These are phyloP conservation scores for Temnothorax nylanderi DNA, from an alignment of 1,140 invertebrate genomes.

Conservation along the genomic window DNA sequence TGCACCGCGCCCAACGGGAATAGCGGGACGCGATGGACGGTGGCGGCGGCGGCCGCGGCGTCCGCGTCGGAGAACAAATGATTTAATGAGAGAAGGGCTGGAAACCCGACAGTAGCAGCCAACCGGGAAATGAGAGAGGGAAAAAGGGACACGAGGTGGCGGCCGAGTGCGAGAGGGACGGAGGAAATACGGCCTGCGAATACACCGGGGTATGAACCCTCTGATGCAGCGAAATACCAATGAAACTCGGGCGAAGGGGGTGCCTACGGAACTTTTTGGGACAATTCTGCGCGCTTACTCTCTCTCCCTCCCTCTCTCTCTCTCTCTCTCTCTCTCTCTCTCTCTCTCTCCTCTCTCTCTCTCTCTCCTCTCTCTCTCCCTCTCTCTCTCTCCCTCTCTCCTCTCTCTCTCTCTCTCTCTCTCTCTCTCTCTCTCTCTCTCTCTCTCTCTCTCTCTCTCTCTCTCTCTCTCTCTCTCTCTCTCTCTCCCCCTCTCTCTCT, in stretches of 20 bases:
- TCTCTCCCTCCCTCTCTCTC: neutral
- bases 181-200: constrained; percentile 56
- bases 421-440: neutral
- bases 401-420: neutral
- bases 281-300: neutral
- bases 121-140: constrained; percentile 79
- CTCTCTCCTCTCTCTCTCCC: neutral
- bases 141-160: constrained; percentile 43
- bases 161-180: constrained; percentile 50
- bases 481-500: neutral
- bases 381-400: neutral
- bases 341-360: neutral
- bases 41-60: neutral
- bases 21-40: constrained; percentile 27
- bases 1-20: constrained; percentile 31
- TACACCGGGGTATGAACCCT: constrained; percentile 30
- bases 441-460: neutral
- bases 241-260: constrained; percentile 10
- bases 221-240: constrained; percentile 51
- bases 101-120: constrained; percentile 79
- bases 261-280: constrained; percentile 16
- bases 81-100: constrained; percentile 83
- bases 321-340: neutral
- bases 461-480: neutral
- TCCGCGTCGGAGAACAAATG: constrained; percentile 81